phyloP scores from a whole-genome alignment of 1,140 invertebrate genomes.

The Carcinoscorpius rotundicauda region DNA sequence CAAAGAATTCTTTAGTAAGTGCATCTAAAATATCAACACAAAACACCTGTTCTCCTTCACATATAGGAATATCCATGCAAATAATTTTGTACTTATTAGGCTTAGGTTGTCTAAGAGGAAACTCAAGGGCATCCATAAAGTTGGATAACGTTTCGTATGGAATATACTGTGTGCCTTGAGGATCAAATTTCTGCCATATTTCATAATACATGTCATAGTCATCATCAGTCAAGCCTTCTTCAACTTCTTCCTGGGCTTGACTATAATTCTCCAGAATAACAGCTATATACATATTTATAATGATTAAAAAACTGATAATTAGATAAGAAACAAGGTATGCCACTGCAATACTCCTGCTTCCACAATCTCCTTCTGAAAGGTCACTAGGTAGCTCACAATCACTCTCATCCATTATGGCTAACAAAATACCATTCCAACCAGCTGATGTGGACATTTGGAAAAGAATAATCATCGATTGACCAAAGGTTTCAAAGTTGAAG shows the following conservation, averaged over 20 bases:
- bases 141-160: constrained; percentile 83
- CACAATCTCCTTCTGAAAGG: constrained; percentile 79
- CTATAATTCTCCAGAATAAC: constrained; percentile 98
- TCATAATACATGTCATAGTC: constrained; percentile 99
- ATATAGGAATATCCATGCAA: constrained; percentile 96
- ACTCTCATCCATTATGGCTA: constrained; percentile 90
- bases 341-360: constrained; percentile 81
- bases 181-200: constrained; percentile 97
- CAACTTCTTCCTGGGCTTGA: constrained; percentile 94
- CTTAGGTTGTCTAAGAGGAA: constrained; percentile 89
- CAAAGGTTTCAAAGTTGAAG: constrained; percentile 98
- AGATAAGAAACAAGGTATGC: constrained; percentile 89
- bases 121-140: constrained; percentile 86
- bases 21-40: constrained; percentile 96
- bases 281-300: constrained; percentile 99
- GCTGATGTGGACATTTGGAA: constrained; percentile 98
- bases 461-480: constrained; percentile 91
- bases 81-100: constrained; percentile 98
- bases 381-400: constrained; percentile 72
- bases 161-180: constrained; percentile 94
- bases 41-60: constrained; percentile 90
- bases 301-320: constrained; percentile 94
- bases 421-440: constrained; percentile 91
- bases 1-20: constrained; percentile 82
- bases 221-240: constrained; percentile 94